phyloP scores from a whole-genome alignment of 2,888 invertebrate species.

The Philereme transversata region DNA sequence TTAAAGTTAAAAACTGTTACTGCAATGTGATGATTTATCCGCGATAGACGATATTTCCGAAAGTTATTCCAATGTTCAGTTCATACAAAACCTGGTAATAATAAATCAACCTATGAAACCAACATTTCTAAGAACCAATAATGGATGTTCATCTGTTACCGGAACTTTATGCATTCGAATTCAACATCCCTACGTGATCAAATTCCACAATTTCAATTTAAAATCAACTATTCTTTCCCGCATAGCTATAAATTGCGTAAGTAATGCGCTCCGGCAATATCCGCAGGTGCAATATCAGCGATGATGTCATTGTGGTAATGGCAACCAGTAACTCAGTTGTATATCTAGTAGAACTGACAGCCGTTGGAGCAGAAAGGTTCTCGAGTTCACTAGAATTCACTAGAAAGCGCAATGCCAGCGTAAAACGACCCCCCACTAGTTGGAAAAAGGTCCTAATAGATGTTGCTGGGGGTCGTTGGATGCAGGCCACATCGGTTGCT shows the following conservation, averaged over 20 bases:
- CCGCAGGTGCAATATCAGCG: slow-evolving; percentile 26
- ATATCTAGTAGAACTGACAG: no score
- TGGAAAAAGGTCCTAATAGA: no score
- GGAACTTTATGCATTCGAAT: slow-evolving; percentile 15
- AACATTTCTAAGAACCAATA: slow-evolving; percentile 15
- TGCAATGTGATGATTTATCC: no score
- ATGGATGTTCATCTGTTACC: slow-evolving; percentile 16
- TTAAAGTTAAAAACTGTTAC: no score
- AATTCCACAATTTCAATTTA: slow-evolving; percentile 24
- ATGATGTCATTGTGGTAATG: slow-evolving; percentile 11
- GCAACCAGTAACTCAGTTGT: slow-evolving; percentile 12
- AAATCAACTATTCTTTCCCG: slow-evolving; percentile 27
- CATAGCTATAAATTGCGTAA: slow-evolving; percentile 26
- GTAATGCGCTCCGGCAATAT: slow-evolving; percentile 18
- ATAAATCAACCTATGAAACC: slow-evolving; percentile 9
- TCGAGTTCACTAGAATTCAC: no score
- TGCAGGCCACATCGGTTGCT: no score
- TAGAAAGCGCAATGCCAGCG: no score
- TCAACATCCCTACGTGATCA: slow-evolving; percentile 14
- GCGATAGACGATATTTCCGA: no score
- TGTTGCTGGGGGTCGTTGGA: no score
- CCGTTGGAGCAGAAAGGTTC: no score
- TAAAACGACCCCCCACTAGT: no score
- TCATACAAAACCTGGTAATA: neutral
- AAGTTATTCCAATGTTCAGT: no score